Evolutionary conservation across 1,140 invertebrate species (phyloP).

Genomic region (Chironomus tepperi): DNA sequence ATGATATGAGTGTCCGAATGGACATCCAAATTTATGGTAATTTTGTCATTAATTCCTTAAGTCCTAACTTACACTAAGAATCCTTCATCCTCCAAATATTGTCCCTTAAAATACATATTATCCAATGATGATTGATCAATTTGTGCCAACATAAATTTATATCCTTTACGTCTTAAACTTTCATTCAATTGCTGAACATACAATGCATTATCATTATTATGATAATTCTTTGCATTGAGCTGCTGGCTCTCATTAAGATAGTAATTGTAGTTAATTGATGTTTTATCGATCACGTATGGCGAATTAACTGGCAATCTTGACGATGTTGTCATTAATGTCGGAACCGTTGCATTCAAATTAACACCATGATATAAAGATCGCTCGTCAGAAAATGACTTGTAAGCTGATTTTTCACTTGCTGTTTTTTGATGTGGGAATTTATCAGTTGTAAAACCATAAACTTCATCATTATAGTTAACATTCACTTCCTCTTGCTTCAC

Average conservation of each 20-base stretch:
- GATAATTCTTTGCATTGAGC: background rate
- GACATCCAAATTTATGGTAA: no score
- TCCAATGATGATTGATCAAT: background rate
- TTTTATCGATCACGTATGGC: background rate
- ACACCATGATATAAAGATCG: constrained; percentile 3
- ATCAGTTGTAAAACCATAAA: constrained; percentile 1
- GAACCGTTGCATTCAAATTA: background rate
- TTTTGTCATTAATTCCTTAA: background rate
- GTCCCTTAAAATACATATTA: constrained; percentile 1
- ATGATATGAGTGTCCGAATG: no score
- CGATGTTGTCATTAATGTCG: constrained; percentile 21
- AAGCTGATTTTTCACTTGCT: constrained; percentile 11
- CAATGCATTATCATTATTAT: background rate
- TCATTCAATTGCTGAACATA: constrained; percentile 11
- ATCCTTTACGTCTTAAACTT: background rate
- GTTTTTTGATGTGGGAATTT: background rate
- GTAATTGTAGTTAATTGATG: constrained; percentile 5
- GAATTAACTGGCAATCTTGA: background rate
- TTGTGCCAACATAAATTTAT: constrained; percentile 6
- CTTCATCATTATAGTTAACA: background rate
- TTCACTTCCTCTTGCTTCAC: background rate
- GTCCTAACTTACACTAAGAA: constrained; percentile 9
- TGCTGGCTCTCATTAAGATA: background rate
- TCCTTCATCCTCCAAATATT: background rate
- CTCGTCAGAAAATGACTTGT: background rate